Base-by-base conservation (phyloP, 1,140 invertebrate species). In the Drosophila kepulauana region DNA sequence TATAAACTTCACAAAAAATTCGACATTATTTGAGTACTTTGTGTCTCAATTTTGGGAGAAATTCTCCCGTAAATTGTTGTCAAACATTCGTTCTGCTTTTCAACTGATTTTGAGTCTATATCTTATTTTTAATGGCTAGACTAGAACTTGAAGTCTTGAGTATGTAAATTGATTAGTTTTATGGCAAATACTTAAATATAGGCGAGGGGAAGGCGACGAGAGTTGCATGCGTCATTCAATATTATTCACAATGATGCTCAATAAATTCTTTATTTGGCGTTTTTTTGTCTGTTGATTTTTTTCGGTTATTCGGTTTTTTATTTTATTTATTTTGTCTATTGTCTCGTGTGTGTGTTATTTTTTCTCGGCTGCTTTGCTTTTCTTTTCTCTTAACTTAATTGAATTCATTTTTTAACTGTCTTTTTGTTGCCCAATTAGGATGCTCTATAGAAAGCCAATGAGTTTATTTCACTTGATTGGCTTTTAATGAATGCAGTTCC, bases 361-460 rank as follows among this genome's bases (percentile, higher is more conserved):
- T 25, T 20, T 20, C 20, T 28, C 30, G 16, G 10, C n/a, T 28
- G 46, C 33, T 64, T 74, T 73, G 46, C 33, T 64, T 74, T 73
- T 59, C 64, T 59, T 69, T 69, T 74, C 65, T 74, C 62, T 52
- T 30, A 45, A 57, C 66, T 87, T 79, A 80, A 87, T 86, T 86
- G 79, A 75, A 79, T 69, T 87, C 71, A 82, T 82, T 82, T 87
- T 86, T 81, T 86, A 81, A 81, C 73, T 86, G 65, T 87, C 46
- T 75, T 65, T 78, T 78, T 87, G 82, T 71, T 86, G 75, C 75
- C 82, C 75, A 86, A 86, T 86, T 86, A 87, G 82, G 82, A 87
- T 87, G 81, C 78, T 72, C 66, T 81, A 82, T 86, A 86, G 82
- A 86, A 86, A 86, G 75, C 57, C 82, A 86, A 87, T 86, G 82